Base-by-base conservation (phyloP, 2,113 vertebrate species). In the Prionailurus viverrinus region DNA sequence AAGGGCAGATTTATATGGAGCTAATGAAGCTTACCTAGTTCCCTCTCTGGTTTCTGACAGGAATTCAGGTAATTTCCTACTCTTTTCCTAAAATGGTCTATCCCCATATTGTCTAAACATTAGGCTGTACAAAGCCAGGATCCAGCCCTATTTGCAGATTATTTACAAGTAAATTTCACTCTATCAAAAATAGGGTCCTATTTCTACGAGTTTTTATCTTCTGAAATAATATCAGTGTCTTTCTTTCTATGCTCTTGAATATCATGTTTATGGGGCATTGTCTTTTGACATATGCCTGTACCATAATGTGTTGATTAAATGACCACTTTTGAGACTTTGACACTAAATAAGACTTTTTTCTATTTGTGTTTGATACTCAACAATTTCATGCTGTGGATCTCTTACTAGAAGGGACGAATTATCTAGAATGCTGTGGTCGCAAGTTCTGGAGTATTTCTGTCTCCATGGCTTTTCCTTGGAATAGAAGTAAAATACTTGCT, bases 211-310 rank as follows among this genome's bases (percentile, higher is more conserved):
- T 9, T 85, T 90, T 90, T 45, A 16, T 74, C 63, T 89, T 23
- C 61, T 85, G 58, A 94, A 82, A 86, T 76, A 33, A 23, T 88
- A 88, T 63, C 89, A 88, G 1, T 63, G 76, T 96, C 33, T 71
- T 95, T 96, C 33, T 71, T 95, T 88, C 36, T 65, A 61, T 96
- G 27, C 5, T 86, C 12, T 78, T 95, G 71, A 93, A 81, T 63
- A 89, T 80, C 84, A 45, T 71, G 95, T 97, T 92, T 93, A 86
- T 81, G 73, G 21, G 19, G 10, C 41, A 58, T 85, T 96, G 9
- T 91, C 36, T 85, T 97, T 81, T 82, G 23, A 68, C 63, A 84
- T 88, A 33, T 63, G 36, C 41, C 18, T 79, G 1, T 74, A 86
- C 66, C 7, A 19, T 58, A 69, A 80, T 65, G 19, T 71, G 91